Base-by-base conservation (phyloP, 2,888 invertebrate genomes). In the Camponotus fellah region DNA sequence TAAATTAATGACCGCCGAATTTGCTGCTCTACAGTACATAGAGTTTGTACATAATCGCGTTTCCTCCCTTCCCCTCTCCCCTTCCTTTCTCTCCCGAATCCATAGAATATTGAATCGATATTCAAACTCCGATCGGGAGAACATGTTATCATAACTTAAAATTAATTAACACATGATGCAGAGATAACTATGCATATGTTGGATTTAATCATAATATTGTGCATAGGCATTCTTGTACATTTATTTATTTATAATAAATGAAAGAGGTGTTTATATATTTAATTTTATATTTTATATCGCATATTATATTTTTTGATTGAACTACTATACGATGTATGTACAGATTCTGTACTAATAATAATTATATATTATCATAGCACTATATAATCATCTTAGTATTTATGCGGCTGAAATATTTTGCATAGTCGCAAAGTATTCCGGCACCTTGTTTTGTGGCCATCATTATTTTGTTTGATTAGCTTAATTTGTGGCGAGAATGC, bases 1-100 rank as follows among this genome's bases (percentile, higher is more conserved):
- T 87, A 88, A 89, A 89, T 89, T 90, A 89, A 89, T 88, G 89
- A 90, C 84, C 90, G 74, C 84, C 85, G 86, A 90, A 89, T 89
- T 88, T 85, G 81, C 90, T 87, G 68, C 32, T 74, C 68, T 9
- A 68, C 34, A 37, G 65, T 62, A 80, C 49, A 80, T 80, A 46
- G 71, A 80, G 60, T 58, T 46, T 72, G 53, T 65, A 82, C 53
- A 82, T 82, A 80, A 74, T 80, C 76, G 60, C 21, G 8, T 9
- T 49, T 68, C 69, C 40, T 53, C 53, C n/a, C 17, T 53, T 37
- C 32, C 34, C 53, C n/a, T 6, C n/a, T 2, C 8, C 17, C 8
- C 17, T 49, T 17, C 2, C 5, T 14, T n/a, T 53, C 53, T 26
- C 40, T n/a, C n/a, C 26, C 40, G 12, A 46, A 37, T 60, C 60